These are phyloP conservation scores for Rattus norvegicus DNA, from an alignment of 2,113 vertebrate genomes.

Conservation along the genomic window DNA sequence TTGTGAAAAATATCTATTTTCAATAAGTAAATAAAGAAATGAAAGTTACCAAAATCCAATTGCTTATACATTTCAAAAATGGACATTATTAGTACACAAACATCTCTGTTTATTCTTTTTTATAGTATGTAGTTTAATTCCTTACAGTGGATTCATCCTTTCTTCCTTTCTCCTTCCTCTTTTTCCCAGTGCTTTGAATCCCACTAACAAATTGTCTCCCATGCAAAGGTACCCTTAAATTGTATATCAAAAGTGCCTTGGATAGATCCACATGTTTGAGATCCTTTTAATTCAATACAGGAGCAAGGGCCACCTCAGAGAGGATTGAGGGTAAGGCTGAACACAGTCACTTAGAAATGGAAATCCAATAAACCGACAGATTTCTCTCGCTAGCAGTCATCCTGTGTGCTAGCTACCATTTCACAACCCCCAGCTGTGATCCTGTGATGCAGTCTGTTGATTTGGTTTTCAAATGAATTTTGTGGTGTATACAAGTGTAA, in stretches of 20 bases:
- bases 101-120: neutral
- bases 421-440: neutral
- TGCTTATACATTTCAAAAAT: neutral
- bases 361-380: neutral
- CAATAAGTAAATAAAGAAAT: neutral
- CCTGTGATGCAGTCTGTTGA: neutral
- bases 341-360: neutral
- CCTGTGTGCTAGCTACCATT: neutral
- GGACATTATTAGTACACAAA: neutral
- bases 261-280: neutral
- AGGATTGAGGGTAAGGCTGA: neutral
- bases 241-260: neutral
- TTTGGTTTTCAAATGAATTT: neutral
- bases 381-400: neutral
- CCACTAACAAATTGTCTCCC: neutral
- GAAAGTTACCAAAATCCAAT: neutral
- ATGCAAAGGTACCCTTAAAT: neutral
- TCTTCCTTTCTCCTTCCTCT: neutral
- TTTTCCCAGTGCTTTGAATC: neutral
- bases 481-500: neutral
- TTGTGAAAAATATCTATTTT: neutral
- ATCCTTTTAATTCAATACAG: constrained; percentile 10
- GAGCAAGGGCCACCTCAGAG: neutral
- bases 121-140: neutral
- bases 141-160: neutral